phyloP scores from a whole-genome alignment of 2,888 invertebrate genomes.

The Coelopa pilipes region DNA sequence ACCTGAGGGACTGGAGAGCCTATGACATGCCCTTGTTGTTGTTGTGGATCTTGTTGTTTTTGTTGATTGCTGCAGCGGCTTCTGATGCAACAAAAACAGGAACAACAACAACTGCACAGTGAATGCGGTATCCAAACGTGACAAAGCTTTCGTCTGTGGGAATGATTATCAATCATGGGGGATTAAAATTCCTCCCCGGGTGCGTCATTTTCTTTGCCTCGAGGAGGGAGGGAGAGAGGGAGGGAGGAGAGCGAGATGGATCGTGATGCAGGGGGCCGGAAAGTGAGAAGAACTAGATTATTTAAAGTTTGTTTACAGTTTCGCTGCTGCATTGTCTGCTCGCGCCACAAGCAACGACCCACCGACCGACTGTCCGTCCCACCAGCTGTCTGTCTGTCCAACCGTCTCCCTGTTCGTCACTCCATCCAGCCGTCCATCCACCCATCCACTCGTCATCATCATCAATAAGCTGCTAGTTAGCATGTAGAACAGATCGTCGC shows the following conservation, averaged over 20 bases:
- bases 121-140: constrained; percentile 12
- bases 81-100: not conserved
- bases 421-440: too few species aligned
- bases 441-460: not conserved
- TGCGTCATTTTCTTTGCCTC: constrained; percentile 23
- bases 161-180: constrained; percentile 31
- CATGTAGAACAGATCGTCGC: not conserved
- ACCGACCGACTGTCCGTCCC: too few species aligned
- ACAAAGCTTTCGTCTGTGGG: constrained; percentile 30
- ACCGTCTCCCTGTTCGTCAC: too few species aligned
- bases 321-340: constrained; percentile 5
- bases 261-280: not conserved
- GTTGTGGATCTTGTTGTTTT: too few species aligned
- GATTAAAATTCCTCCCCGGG: constrained; percentile 22
- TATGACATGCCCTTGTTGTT: too few species aligned
- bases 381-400: too few species aligned
- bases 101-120: not conserved
- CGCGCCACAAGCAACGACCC: not conserved
- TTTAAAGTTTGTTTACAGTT: constrained; percentile 28
- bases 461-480: constrained; percentile 25
- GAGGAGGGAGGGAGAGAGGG: not conserved
- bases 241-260: not conserved
- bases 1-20: too few species aligned
- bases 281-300: constrained; percentile 17
- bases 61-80: constrained; percentile 2